Percentiles rank a stretch among this genome's conserved stretches.
These are phyloP conservation scores for Conus canariensis DNA, from an alignment of 2,888 invertebrate genomes.

Conservation along the genomic window DNA sequence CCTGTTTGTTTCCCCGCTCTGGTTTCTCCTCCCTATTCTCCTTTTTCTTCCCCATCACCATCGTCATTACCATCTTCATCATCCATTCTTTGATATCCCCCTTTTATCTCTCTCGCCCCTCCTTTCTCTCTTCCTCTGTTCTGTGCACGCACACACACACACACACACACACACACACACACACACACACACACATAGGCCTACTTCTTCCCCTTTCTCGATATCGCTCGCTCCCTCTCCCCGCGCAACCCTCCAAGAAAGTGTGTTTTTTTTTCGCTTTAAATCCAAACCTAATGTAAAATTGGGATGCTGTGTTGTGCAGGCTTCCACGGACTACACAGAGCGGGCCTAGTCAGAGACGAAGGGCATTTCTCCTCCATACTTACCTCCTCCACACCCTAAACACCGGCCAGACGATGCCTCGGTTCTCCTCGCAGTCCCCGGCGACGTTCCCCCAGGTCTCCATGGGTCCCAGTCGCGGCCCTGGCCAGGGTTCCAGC, in stretches of 20 bases:
- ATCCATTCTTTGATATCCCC: neutral
- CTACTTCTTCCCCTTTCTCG: neutral
- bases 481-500: neutral
- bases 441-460: neutral
- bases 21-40: neutral
- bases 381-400: neutral
- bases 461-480: neutral
- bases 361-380: too few relatives aligned
- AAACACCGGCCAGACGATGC: neutral
- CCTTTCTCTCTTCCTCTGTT: neutral
- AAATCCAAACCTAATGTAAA: neutral
- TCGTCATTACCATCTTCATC: neutral
- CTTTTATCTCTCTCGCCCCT: neutral
- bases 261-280: neutral
- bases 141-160: neutral
- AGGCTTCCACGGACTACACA: too few relatives aligned
- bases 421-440: too few relatives aligned
- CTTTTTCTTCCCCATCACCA: neutral
- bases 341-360: too few relatives aligned
- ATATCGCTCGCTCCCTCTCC: neutral
- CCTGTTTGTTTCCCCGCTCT: neutral
- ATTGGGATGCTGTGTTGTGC: too few relatives aligned
- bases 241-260: neutral
- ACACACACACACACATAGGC: neutral
- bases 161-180: neutral